Evolutionary conservation across 2,888 invertebrate species (phyloP).

Genomic region (Xestia xanthographa): DNA sequence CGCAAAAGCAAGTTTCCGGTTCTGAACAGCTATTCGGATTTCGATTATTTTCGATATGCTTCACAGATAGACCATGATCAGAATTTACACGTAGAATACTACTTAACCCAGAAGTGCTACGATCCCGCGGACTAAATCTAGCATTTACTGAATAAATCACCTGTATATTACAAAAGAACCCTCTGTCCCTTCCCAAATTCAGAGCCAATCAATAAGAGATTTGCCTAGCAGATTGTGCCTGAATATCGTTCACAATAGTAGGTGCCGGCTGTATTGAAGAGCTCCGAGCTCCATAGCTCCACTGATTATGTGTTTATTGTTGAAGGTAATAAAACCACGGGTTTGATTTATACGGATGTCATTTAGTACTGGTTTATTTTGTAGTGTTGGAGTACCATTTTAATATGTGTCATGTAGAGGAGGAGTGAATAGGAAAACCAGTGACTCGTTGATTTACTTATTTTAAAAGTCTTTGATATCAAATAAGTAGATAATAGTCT

Average conservation of each 20-base stretch:
- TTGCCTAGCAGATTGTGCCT: constrained; percentile 34
- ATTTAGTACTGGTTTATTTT: background rate
- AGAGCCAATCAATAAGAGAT: constrained; percentile 38
- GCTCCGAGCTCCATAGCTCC: constrained; percentile 5
- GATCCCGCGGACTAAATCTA: background rate
- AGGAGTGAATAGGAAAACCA: constrained; percentile 3
- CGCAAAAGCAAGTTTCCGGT: background rate
- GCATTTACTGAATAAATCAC: constrained; percentile 18
- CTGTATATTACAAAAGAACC: constrained; percentile 19
- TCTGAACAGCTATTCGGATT: background rate
- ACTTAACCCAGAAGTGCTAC: too few species aligned
- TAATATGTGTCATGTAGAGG: background rate
- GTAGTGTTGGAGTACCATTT: background rate
- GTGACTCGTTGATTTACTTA: background rate
- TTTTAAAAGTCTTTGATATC: background rate
- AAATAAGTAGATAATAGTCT: background rate
- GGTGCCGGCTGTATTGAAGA: constrained; percentile 32
- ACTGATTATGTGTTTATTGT: constrained; percentile 33
- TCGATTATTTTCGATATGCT: background rate
- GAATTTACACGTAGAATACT: background rate
- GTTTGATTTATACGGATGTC: constrained; percentile 1
- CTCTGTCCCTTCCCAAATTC: constrained; percentile 24
- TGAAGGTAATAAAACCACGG: constrained; percentile 14
- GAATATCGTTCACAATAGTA: constrained; percentile 41
- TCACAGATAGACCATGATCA: background rate